Conservation (phyloP, 2,797 vertebrate species). For the Orientallactaga sibirica region DNA sequence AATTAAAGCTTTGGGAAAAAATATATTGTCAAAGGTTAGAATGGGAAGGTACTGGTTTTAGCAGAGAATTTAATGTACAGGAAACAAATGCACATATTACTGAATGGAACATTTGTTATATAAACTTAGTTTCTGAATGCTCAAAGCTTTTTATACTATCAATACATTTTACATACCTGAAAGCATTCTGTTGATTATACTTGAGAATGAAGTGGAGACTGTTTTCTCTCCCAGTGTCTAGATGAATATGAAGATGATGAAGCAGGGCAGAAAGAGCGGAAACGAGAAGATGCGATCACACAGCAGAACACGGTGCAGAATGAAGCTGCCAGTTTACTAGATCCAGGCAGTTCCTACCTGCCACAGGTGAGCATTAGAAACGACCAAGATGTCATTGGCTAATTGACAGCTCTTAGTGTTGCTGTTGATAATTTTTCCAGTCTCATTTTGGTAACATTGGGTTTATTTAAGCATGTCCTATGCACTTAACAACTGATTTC, state of each 20-base stretch:
- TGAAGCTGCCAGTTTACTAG: constrained; percentile 91
- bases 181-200: constrained; percentile 1
- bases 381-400: background rate
- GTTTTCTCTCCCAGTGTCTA: constrained; percentile 90
- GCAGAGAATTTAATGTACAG: constrained; percentile 29
- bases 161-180: background rate
- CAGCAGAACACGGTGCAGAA: constrained; percentile 97
- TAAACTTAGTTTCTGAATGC: constrained; percentile 20
- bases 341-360: constrained; percentile 87
- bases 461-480: background rate
- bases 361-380: constrained; percentile 89
- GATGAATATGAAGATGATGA: constrained; percentile 98
- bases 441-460: background rate
- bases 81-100: constrained; percentile 30
- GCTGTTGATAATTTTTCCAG: constrained; percentile 12
- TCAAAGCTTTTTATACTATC: background rate
- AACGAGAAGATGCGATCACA: constrained; percentile 93
- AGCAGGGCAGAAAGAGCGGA: constrained; percentile 92
- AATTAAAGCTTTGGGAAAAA: background rate
- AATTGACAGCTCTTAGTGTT: constrained; percentile 31
- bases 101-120: constrained; percentile 30
- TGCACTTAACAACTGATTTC: background rate
- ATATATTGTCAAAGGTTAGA: background rate
- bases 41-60: constrained; percentile 13
- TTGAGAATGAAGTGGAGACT: constrained; percentile 63